Evolutionary conservation across 1,140 invertebrate genomes (phyloP).

Genomic region (Probaryconus sp.): DNA sequence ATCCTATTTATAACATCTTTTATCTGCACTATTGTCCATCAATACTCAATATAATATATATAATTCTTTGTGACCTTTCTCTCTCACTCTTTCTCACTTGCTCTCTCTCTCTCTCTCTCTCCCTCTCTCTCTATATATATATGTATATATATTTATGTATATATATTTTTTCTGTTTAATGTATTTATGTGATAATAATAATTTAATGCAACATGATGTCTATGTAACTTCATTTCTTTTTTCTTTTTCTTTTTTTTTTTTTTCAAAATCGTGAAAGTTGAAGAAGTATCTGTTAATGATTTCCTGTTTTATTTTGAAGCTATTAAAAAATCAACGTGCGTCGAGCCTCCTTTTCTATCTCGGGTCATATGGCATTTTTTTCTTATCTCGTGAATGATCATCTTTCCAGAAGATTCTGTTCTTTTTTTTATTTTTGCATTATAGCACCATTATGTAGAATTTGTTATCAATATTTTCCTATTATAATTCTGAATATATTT

Average conservation of each 20-base stretch:
- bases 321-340: slow-evolving; percentile 4
- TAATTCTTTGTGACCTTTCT: slow-evolving; percentile 61
- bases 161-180: slow-evolving; percentile 11
- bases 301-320: not conserved
- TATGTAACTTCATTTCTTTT: slow-evolving; percentile 59
- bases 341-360: too few relatives aligned
- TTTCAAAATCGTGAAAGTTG: slow-evolving; percentile 29
- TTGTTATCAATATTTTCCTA: slow-evolving; percentile 6
- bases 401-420: too few relatives aligned
- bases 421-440: too few relatives aligned
- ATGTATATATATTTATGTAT: slow-evolving; percentile 27
- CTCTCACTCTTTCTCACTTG: slow-evolving; percentile 5
- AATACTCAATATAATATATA: slow-evolving; percentile 66
- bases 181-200: slow-evolving; percentile 32
- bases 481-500: not conserved
- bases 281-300: not conserved
- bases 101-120: slow-evolving; percentile 10
- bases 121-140: slow-evolving; percentile 14
- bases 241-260: too few relatives aligned
- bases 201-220: slow-evolving; percentile 38
- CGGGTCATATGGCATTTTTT: too few relatives aligned
- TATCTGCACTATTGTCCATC: slow-evolving; percentile 71
- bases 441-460: too few relatives aligned
- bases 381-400: too few relatives aligned
- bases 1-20: slow-evolving; percentile 57